Base-by-base conservation (phyloP, 2,113 vertebrate genomes). In the Embiotoca jacksoni region DNA sequence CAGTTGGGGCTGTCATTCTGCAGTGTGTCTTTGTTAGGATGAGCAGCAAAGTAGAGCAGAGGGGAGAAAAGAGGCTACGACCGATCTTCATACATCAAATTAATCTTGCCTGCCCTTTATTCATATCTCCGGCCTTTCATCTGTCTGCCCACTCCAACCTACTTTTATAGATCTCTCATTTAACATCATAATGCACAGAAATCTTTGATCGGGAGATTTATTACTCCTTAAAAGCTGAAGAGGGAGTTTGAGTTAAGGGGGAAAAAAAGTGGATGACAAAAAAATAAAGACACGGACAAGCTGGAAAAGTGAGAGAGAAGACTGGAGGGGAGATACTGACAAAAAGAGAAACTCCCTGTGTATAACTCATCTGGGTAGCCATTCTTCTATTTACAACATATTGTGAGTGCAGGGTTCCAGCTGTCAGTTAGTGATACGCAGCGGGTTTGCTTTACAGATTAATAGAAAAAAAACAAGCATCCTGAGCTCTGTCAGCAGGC, bases 361-460 rank as follows among this genome's bases (percentile, higher is more conserved):
- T 64, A 60, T 1, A 74, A 46, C 16, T 77, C 72, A 76, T 83
- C 61, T 72, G 31, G 58, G 50, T 36, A 54, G 63, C 58, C 31
- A 53, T 66, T 65, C 73, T 44, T 71, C 36, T 63, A 35, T 72
- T 86, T 76, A 65, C 59, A 68, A 10, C 62, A 53, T 6, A 37
- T n/a, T 39, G 62, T 41, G 66, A 49, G 50, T 47, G 57, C 65
- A 70, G 61, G 52, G 58, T 46, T 49, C 41, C 53, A 73, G 46
- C 66, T 67, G 61, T 72, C 77, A 73, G 47, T 35, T 10, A 84
- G 47, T 72, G 76, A 82, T 69, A 36, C 32, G 44, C 5, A 13
- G 53, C 61, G 54, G 65, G 52, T 77, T 76, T 64, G 37, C 60
- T 53, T 57, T 14, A 41, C 61, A 23, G 23, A 23, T 23, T 23